Evolutionary conservation across 1,140 invertebrate species (phyloP), one percentile per base, ranked within the genome.

Genomic region (Trissolcus basalis): DNA sequence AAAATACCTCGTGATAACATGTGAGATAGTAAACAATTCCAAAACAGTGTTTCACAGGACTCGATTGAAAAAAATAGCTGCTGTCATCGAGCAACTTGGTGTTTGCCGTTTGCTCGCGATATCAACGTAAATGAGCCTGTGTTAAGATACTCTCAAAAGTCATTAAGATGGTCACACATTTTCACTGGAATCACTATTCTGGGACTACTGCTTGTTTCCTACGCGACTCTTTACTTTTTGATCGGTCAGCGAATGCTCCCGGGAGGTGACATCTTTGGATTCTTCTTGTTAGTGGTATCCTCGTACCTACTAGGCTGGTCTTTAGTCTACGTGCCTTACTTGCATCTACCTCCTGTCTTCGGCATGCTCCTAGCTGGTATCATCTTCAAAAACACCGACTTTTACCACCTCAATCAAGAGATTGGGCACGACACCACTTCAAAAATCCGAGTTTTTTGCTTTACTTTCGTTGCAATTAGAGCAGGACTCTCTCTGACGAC

Each of bases 301-400:
- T 71, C 83, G 0, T 85, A 83, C 33, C 13, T 72, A 0, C 75
- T 88, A 1, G 86, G 87, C 1, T 85, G 84, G 82, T 27, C 39
- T 6, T 13, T 88, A 5, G 65, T 82, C 0, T 82, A 80, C 11
- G 54, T 88, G 4, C 87, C 87, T 0, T 81, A 81, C 7, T 5
- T 87, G 5, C 48, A 87, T 0, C 54, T 88, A 3, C 87, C 87
- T 0, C 87, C 87, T 0, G 77, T 87, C 1, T 85, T 88, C 13
- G 87, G 87, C 1, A 88, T 88, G 87, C 59, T 88, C 0, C 27
- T 88, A 4, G 85, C 85, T 9, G 87, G 87, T 4, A 80, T 88
- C 36, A 82, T 88, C 8, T 68, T 87, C 11, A 80, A 86, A 0
- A 84, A 83, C 13, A 68, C 76, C 1, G 79, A 81, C 5, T 49